Evolutionary conservation across 1,140 invertebrate species (phyloP), one percentile per base, ranked within the genome.

Genomic region (Zaprionus gabonicus): DNA sequence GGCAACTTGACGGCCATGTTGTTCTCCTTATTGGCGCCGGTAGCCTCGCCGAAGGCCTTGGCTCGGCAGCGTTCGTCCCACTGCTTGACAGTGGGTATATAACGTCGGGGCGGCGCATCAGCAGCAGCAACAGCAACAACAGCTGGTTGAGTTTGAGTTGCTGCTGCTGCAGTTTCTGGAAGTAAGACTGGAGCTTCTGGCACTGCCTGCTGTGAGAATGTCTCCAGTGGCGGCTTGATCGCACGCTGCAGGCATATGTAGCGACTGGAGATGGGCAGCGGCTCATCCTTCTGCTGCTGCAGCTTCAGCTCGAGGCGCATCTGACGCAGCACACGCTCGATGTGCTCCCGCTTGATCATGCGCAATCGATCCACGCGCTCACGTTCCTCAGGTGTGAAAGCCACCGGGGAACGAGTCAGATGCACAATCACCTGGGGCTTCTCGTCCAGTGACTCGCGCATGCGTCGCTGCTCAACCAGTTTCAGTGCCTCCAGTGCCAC

Each of bases 81-180:
- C 36, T 88, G 78, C 49, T 88, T 88, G 1, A 62, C 73, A 2
- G 84, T 88, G 51, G 84, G 84, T 34, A 88, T 88, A 27, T 84
- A 88, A 23, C 84, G 76, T 13, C 74, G 69, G 7, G 57, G 1
- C 25, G 51, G 28, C 15, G 46, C 9, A 9, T 36, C 62, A 10
- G n/a, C 46, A 10, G 46, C 10, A 27, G 13, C 46, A 46, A 44
- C 55, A 3, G 5, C 13, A 28, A 4, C 20, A 51, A 7, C 17
- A 15, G 7, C n/a, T 1, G n/a, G 23, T 27, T 3, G 13, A 49
- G 17, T 7, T 3, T 7, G 44, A 34, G 10, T 15, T 57, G 7
- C 17, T 27, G 28, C 4, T 23, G 13, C 4, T 38, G 13, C 4
- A 38, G 12, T 3, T 34, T 3, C 3, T 49, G 20, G 12, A 1